Base-by-base conservation (phyloP, 1,140 invertebrate genomes). In the Hyles vespertilio region DNA sequence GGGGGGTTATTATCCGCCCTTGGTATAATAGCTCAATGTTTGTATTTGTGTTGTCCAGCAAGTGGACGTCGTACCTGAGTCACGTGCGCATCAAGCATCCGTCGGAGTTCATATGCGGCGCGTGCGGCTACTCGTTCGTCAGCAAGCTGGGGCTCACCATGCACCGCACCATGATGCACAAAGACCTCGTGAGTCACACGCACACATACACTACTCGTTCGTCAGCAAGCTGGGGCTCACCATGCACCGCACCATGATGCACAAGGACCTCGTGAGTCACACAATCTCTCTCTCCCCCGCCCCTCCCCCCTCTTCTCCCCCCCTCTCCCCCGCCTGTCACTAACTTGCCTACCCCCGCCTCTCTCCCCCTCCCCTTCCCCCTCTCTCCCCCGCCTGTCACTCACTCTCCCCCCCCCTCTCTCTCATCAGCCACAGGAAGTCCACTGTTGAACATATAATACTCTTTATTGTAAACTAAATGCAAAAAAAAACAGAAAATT, bases 241-340 rank as follows among this genome's bases (percentile, higher is more conserved):
- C 69, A 84, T 85, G 81, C 84, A 87, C 67, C 70, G 67, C 22
- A 83, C 73, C 8, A 79, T 83, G 74, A 87, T 85, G 82, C 84
- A 87, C 59, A 67, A 67, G 40, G 57, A 62, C 32, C 1, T 45
- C 43, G 58, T 60, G 3, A 45, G 32, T 36, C 3, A n/a, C n/a
- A n/a, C n/a, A n/a, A n/a, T n/a, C n/a, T n/a, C n/a, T n/a, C n/a
- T n/a, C n/a, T n/a, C n/a, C n/a, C n/a, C n/a, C n/a, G n/a, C n/a
- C n/a, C n/a, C n/a, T n/a, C n/a, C n/a, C n/a, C n/a, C n/a, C n/a
- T n/a, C n/a, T n/a, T n/a, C n/a, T n/a, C n/a, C n/a, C n/a, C n/a
- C n/a, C n/a, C n/a, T n/a, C n/a, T n/a, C n/a, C n/a, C n/a, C n/a
- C n/a, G n/a, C n/a, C n/a, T n/a, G n/a, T n/a, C n/a, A n/a, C n/a